These are phyloP conservation scores for Alitta virens DNA, from an alignment of 2,888 invertebrate genomes.

Conservation along the genomic window DNA sequence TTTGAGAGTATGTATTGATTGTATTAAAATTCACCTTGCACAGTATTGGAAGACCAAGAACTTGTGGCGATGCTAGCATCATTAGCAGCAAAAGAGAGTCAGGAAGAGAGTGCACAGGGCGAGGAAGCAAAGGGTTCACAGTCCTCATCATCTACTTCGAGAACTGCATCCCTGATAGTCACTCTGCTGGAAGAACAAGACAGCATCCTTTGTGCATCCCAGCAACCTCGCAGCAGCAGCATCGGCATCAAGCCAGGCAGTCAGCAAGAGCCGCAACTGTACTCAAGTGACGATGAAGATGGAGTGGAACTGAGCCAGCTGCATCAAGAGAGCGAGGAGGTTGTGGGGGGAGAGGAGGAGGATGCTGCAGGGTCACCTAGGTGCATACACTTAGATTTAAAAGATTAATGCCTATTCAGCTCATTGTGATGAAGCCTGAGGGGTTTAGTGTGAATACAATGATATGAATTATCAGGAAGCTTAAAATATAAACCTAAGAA, in stretches of 20 bases:
- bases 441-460: too few relatives aligned
- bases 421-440: too few relatives aligned
- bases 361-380: background rate
- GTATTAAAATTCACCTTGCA: too few relatives aligned
- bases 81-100: constrained; percentile 28
- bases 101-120: too few relatives aligned
- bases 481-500: too few relatives aligned
- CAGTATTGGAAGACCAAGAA: constrained; percentile 30
- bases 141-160: constrained; percentile 24
- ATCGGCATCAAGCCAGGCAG: background rate
- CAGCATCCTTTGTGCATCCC: constrained; percentile 64
- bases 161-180: constrained; percentile 33
- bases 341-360: background rate
- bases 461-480: too few relatives aligned
- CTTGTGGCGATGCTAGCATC: constrained; percentile 44
- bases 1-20: too few relatives aligned
- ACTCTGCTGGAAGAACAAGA: constrained; percentile 66
- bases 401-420: too few relatives aligned
- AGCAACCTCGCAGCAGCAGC: background rate
- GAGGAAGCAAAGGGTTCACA: background rate
- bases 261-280: background rate
- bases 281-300: constrained; percentile 1
- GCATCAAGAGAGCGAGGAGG: background rate
- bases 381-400: too few relatives aligned
- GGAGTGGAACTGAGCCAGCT: constrained; percentile 9